Base-by-base conservation (phyloP, 1,140 invertebrate genomes). In the Thrips palmi region DNA sequence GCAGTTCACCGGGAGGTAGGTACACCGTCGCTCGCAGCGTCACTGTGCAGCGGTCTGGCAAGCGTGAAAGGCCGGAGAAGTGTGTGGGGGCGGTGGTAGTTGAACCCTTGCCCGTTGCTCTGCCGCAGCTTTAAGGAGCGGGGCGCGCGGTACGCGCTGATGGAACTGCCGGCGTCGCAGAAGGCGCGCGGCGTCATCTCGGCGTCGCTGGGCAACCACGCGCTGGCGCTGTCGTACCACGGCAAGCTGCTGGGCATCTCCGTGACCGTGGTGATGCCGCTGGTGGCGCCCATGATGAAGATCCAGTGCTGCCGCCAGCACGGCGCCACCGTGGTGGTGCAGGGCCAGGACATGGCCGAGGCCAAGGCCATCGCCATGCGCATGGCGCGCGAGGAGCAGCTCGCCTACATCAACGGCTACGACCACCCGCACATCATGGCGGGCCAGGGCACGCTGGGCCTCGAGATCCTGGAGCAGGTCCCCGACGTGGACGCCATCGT, bases 341-440 rank as follows among this genome's bases (percentile, higher is more conserved):
- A 78, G 20, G 89, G 89, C 3, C 58, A 70, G 15, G 75, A 89
- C 50, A 87, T 94, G 71, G 74, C 68, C 15, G 84, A 92, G 58
- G 79, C 83, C 0, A 87, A 82, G 51, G 64, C 66, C 29, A 62
- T 74, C 49, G 87, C 87, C 0, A 71, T 87, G 59, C 63, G 60
- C 40, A 52, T 88, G 40, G 69, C 74, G 0, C 73, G 74, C 46
- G 73, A 87, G 43, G 60, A 68, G 37, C 65, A 65, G 1, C 58
- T 82, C 18, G 68, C 72, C 8, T 93, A 93, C 49, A 81, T 89
- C 24, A 89, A 88, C 57, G 84, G 84, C 72, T 91, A 89, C 52
- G 88, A 93, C 57, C 83, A 93, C 58, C 86, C 87, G 0, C 70
- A 91, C 49, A 88, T 94, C 28, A 76, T 94, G 58, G 84, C 88